Conservation (phyloP, 2,113 vertebrate genomes). For the Atherinomorus stipes region DNA sequence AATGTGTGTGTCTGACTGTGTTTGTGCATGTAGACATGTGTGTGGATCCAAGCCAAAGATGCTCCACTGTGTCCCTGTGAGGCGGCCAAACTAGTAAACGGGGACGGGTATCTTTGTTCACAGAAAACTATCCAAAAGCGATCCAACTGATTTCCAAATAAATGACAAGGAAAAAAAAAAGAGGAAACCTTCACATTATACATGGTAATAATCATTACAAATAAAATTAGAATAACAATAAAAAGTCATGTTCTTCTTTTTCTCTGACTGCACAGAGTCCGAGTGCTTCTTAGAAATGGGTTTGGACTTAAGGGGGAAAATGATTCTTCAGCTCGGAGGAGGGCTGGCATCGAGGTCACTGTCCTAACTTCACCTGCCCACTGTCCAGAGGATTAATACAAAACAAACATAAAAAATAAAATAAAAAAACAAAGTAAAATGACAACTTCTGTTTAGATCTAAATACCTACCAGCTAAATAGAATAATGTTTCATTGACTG, state of each 20-base stretch:
- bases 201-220: conserved; percentile 78
- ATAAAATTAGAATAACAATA: conserved; percentile 78
- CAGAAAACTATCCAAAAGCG: conserved; percentile 81
- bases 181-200: conserved; percentile 80
- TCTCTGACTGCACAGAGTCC: conserved; percentile 89
- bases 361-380: conserved; percentile 79
- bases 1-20: conserved; percentile 31
- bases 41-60: conserved; percentile 55
- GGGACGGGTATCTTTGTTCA: conserved; percentile 87
- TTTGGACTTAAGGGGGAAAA: conserved; percentile 83
- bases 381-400: conserved; percentile 83
- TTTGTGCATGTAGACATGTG: conserved; percentile 15
- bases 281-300: conserved; percentile 93
- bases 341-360: conserved; percentile 72
- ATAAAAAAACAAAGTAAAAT: conserved; percentile 82
- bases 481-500: conserved; percentile 89
- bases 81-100: conserved; percentile 82
- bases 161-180: conserved; percentile 68
- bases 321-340: conserved; percentile 64
- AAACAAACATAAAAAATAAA: conserved; percentile 71
- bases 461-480: conserved; percentile 92
- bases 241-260: conserved; percentile 81
- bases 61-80: conserved; percentile 72
- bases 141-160: conserved; percentile 73
- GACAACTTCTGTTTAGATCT: conserved; percentile 82